Evolutionary conservation across 2,113 vertebrate species (phyloP).

Genomic region (Sapayoa aenigma): DNA sequence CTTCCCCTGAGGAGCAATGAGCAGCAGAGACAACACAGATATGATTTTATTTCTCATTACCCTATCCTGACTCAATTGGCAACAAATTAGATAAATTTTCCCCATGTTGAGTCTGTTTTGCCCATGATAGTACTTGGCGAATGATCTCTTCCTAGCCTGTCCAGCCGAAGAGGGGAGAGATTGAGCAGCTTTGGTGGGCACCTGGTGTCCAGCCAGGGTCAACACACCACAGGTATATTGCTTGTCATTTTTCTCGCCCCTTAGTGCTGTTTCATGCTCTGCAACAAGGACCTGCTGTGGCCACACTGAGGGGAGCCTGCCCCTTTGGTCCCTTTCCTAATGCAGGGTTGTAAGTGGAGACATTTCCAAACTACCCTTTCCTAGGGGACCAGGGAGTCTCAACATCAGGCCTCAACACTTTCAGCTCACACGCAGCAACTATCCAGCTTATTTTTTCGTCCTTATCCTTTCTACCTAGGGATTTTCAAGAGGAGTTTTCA

Average conservation of each 20-base stretch:
- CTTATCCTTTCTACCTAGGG: neutral
- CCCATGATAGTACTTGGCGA: neutral
- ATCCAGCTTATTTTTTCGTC: neutral
- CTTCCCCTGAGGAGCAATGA: neutral
- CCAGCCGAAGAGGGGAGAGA: neutral
- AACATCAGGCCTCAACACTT: neutral
- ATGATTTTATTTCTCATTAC: neutral
- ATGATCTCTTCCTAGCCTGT: neutral
- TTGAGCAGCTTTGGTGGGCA: neutral
- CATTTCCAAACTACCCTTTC: neutral
- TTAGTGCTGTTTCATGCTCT: neutral
- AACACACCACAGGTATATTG: neutral
- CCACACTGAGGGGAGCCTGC: accelerated
- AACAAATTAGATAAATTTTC: neutral
- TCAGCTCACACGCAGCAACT: neutral
- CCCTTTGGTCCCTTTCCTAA: neutral
- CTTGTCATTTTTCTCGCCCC: neutral
- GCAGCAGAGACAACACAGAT: neutral
- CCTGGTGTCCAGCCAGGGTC: neutral
- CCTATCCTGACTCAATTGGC: neutral
- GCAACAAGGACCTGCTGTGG: neutral
- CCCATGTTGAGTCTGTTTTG: neutral
- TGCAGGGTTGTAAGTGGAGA: neutral
- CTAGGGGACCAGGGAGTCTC: neutral
- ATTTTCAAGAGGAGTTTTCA: neutral